phyloP scores from a whole-genome alignment of 2,113 vertebrate species.

The Hemicordylus capensis region DNA sequence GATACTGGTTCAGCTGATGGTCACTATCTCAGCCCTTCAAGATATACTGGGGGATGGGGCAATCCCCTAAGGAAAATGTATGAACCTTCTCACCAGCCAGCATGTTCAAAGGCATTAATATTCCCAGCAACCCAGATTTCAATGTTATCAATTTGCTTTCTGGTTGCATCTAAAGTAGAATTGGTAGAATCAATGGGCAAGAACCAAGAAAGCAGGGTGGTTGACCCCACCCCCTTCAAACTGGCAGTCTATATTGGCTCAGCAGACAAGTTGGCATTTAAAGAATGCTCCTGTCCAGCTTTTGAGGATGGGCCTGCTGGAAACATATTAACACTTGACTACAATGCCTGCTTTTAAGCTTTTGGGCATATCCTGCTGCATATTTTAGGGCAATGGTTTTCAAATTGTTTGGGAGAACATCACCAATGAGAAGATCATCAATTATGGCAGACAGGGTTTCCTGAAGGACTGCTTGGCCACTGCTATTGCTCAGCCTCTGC shows the following conservation, averaged over 20 bases:
- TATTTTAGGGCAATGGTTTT: no score
- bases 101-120: no score
- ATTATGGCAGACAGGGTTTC: neutral
- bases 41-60: neutral
- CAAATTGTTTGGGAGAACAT: no score
- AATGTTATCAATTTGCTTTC: neutral
- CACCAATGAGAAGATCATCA: no score
- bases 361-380: neutral
- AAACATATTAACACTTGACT: neutral
- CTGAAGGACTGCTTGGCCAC: neutral
- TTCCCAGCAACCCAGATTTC: no score
- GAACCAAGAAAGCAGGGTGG: neutral
- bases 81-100: neutral
- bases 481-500: neutral
- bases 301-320: neutral
- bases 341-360: neutral
- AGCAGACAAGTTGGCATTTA: neutral
- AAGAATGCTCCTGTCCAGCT: neutral
- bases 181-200: neutral
- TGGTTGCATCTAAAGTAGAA: neutral
- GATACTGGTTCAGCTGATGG: no score
- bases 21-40: neutral
- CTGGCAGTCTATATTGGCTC: neutral
- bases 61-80: neutral
- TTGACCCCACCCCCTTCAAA: no score